Base-by-base conservation (phyloP, 2,888 invertebrate species). In the Leptura quadrifasciata region DNA sequence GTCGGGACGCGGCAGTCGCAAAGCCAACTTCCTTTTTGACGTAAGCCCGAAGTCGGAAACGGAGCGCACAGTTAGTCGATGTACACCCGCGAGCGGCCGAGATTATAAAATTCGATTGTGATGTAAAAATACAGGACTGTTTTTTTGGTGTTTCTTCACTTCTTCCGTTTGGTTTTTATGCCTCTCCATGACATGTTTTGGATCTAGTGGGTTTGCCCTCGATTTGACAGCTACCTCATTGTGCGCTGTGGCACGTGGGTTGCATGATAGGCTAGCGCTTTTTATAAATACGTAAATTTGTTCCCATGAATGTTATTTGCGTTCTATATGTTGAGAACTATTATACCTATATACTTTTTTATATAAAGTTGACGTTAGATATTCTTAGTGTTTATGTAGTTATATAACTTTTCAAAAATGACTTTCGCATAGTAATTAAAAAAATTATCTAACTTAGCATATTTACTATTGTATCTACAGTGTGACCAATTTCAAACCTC, bases 1-100 rank as follows among this genome's bases (percentile, higher is more conserved):
- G 81, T 82, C 83, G 81, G 75, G 80, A 81, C 82, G 84, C 69
- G 75, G 80, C 82, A 84, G 82, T 83, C 79, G 80, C 79, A 77
- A 80, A 79, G 58, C 81, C 79, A 82, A 82, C 72, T 72, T 72
- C 72, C 72, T 67, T 21, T 76, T 63, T 54, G 47, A 68, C 68
- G 65, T 60, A 54, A 57, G 58, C 21, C n/a, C 60, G 20, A 35
- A 24, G 70, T 57, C 70, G 70, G 58, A 70, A 35, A 58, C 70
- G 20, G 20, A 21, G 27, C 20, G 55, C 55, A 31, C 35, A 8
- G 31, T 21, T 64, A 74, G 74, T 74, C 58, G 65, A 57, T 17
- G 57, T 12, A 39, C 17, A n/a, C 27, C 17, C 73, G 73, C 58
- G 60, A 47, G 15, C 55, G 64, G 17, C 72, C 57, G 9, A 31